Evolutionary conservation across 2,888 invertebrate species (phyloP).

Genomic region (Tetrapedia diversipes): DNA sequence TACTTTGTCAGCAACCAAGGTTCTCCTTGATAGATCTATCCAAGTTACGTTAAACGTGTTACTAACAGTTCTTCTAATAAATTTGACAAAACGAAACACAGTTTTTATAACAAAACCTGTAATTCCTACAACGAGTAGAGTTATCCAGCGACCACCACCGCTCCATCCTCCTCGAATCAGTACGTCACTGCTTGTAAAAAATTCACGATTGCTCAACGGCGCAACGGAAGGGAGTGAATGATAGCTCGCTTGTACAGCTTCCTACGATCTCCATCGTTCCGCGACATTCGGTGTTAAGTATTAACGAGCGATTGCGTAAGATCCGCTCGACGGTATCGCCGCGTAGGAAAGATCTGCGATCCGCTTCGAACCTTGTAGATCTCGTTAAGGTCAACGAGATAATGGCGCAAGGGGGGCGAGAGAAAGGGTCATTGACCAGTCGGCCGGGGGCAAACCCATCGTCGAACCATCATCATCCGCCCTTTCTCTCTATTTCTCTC

Average conservation of each 20-base stretch:
- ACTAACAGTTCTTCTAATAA: too few relatives aligned
- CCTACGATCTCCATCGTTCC: conserved; percentile 42
- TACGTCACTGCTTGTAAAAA: too few relatives aligned
- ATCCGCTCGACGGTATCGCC: conserved; percentile 44
- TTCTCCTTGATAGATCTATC: too few relatives aligned
- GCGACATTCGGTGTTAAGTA: conserved; percentile 37
- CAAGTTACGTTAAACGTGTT: too few relatives aligned
- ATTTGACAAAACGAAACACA: too few relatives aligned
- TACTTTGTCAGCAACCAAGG: too few relatives aligned
- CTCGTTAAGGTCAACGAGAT: conserved; percentile 68
- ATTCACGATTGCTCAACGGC: not conserved
- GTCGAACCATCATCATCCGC: not conserved
- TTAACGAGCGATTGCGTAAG: conserved; percentile 57
- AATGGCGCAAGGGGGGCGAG: conserved; percentile 48
- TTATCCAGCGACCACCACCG: too few relatives aligned
- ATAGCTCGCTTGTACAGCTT: conserved; percentile 11
- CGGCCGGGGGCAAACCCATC: not conserved
- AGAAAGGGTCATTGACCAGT: conserved; percentile 57
- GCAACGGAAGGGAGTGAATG: conserved; percentile 1
- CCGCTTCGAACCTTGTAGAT: conserved; percentile 57
- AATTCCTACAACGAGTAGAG: too few relatives aligned
- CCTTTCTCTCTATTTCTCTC: too few relatives aligned
- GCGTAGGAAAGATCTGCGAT: conserved; percentile 53
- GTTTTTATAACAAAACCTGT: too few relatives aligned
- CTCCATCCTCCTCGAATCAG: too few relatives aligned